A percentile compares a stretch with the other conserved stretches of the same genome.
Conservation (phyloP, 2,888 invertebrate species). For the Plagodis dolabraria region DNA sequence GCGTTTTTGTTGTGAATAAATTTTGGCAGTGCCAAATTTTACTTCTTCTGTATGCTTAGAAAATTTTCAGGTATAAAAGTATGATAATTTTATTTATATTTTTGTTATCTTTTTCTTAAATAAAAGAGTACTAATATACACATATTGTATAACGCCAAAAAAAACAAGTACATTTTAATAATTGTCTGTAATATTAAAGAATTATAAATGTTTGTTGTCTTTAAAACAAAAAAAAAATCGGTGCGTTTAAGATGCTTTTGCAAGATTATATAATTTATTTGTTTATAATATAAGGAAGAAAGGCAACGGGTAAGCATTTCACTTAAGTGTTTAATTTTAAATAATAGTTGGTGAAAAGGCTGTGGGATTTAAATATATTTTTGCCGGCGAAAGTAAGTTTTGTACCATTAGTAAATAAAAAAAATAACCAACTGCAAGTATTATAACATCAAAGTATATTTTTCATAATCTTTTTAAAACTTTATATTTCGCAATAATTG, state of each 20-base stretch:
- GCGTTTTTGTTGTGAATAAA: slow-evolving; percentile 4
- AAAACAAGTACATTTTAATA: background rate
- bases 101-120: background rate
- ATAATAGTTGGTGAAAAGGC: slow-evolving; percentile 45
- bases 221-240: slow-evolving; percentile 23
- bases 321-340: slow-evolving; percentile 42
- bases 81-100: background rate
- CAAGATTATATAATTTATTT: slow-evolving; percentile 35
- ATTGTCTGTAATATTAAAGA: background rate
- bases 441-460: slow-evolving; percentile 11
- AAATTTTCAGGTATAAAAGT: background rate
- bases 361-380: slow-evolving; percentile 44
- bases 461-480: background rate
- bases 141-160: too few species aligned
- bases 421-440: slow-evolving; percentile 4
- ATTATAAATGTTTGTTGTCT: slow-evolving; percentile 30
- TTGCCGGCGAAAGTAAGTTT: slow-evolving; percentile 33
- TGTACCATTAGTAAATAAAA: background rate
- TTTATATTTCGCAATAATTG: background rate
- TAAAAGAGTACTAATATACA: too few species aligned
- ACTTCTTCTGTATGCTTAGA: background rate
- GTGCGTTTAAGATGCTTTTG: slow-evolving; percentile 25
- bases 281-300: slow-evolving; percentile 36
- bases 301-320: slow-evolving; percentile 66
- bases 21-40: slow-evolving; percentile 3